Evolutionary conservation across 1,140 invertebrate species (phyloP).

Genomic region (Bombus picipes): DNA sequence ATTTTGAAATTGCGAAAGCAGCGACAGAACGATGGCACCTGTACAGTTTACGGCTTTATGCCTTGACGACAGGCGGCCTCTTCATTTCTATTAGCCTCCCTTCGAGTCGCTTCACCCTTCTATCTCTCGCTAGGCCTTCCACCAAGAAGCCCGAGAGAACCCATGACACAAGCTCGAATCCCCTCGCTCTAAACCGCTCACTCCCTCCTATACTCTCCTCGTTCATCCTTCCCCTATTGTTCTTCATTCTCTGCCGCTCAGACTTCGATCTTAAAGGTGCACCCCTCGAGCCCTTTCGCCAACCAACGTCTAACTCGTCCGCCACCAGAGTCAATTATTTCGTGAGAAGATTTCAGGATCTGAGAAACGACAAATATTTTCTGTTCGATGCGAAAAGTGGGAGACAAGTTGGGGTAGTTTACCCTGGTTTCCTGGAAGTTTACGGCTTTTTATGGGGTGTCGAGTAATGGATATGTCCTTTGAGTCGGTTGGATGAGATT

Average conservation of each 20-base stretch:
- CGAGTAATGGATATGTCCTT: constrained; percentile 4
- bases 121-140: constrained; percentile 48
- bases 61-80: constrained; percentile 64
- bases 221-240: constrained; percentile 66
- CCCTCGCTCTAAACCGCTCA: constrained; percentile 49
- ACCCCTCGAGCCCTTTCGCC: constrained; percentile 43
- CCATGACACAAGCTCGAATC: constrained; percentile 53
- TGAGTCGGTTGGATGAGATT: neutral
- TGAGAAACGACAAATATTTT: constrained; percentile 38
- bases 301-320: constrained; percentile 18
- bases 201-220: constrained; percentile 17
- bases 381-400: neutral
- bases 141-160: constrained; percentile 54
- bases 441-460: neutral
- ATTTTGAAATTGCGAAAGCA: constrained; percentile 2
- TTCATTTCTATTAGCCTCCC: constrained; percentile 73
- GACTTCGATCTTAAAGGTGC: constrained; percentile 68
- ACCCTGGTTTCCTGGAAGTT: neutral
- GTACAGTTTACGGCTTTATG: constrained; percentile 62
- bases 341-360: neutral
- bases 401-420: neutral
- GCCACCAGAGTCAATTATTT: constrained; percentile 31
- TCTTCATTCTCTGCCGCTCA: constrained; percentile 57
- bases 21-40: constrained; percentile 50
- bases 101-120: constrained; percentile 58